Evolutionary conservation across 2,113 vertebrate genomes (phyloP).

Genomic region (Tupaia tana): DNA sequence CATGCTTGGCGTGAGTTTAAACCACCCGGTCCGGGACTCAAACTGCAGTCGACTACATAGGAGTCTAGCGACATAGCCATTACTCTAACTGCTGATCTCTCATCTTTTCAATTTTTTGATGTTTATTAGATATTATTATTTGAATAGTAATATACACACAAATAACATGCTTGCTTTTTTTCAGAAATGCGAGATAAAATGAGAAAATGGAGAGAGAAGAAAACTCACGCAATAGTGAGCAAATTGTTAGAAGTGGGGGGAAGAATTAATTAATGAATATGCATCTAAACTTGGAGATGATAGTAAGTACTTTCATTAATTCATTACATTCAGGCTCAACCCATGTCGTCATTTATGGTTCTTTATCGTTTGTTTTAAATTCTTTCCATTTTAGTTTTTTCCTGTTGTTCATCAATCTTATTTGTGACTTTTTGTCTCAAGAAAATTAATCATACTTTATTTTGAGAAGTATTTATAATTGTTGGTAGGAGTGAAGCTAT

Average conservation of each 20-base stretch:
- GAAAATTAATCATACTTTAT: slow-evolving; percentile 33
- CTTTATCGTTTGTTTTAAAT: background rate
- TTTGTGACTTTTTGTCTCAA: background rate
- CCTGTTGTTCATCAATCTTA: background rate
- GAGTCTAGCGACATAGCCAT: too few species aligned
- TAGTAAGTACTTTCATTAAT: slow-evolving; percentile 88
- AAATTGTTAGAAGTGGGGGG: slow-evolving; percentile 98
- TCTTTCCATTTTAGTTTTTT: background rate
- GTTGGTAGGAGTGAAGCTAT: background rate
- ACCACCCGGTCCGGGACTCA: too few species aligned
- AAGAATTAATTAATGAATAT: slow-evolving; percentile 97
- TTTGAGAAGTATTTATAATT: slow-evolving; percentile 45
- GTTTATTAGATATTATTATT: background rate
- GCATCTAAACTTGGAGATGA: slow-evolving; percentile 98
- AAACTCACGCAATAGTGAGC: slow-evolving; percentile 97
- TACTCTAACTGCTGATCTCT: too few species aligned
- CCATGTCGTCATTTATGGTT: background rate
- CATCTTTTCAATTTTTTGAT: background rate
- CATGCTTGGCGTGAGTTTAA: too few species aligned
- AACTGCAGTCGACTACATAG: too few species aligned
- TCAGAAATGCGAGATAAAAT: slow-evolving; percentile 99
- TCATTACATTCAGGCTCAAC: background rate
- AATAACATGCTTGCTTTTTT: slow-evolving; percentile 63
- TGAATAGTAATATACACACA: background rate
- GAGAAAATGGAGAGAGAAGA: slow-evolving; percentile 99